A percentile compares a stretch with the other conserved stretches of the same genome.
phyloP scores from a whole-genome alignment of 2,797 vertebrate species.

The Spea hammondii region DNA sequence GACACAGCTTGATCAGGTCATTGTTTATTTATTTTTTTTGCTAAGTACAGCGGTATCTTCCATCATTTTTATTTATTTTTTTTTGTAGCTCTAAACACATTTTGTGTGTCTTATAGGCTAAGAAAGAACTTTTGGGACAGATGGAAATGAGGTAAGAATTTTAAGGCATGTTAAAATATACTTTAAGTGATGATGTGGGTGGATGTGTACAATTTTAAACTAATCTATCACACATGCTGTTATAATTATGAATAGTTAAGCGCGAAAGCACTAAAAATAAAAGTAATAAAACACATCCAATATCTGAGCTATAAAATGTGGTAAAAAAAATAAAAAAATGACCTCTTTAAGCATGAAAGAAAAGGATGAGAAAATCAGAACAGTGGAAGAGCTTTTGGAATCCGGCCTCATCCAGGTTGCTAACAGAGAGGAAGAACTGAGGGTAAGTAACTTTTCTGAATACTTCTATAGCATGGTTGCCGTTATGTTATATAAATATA shows the following conservation, averaged over 20 bases:
- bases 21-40: too few relatives aligned
- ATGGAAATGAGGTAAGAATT: conserved; percentile 71
- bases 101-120: conserved; percentile 54
- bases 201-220: too few relatives aligned
- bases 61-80: not conserved
- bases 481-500: too few relatives aligned
- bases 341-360: conserved; percentile 76
- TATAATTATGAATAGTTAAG: too few relatives aligned
- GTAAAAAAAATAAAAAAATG: too few relatives aligned
- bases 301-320: not conserved
- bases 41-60: not conserved
- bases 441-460: conserved; percentile 67
- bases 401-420: conserved; percentile 91
- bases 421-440: conserved; percentile 89
- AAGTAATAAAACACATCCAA: too few relatives aligned
- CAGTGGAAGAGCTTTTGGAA: conserved; percentile 87
- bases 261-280: too few relatives aligned
- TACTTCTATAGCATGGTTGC: too few relatives aligned
- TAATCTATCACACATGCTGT: too few relatives aligned
- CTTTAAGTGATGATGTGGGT: too few relatives aligned
- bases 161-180: too few relatives aligned
- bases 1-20: conserved; percentile 85
- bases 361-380: conserved; percentile 91
- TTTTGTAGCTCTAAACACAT: not conserved
- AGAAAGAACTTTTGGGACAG: conserved; percentile 71